Evolutionary conservation across 2,797 vertebrate species (phyloP), one percentile per base, ranked within the genome.

Genomic region (Tinamus major): DNA sequence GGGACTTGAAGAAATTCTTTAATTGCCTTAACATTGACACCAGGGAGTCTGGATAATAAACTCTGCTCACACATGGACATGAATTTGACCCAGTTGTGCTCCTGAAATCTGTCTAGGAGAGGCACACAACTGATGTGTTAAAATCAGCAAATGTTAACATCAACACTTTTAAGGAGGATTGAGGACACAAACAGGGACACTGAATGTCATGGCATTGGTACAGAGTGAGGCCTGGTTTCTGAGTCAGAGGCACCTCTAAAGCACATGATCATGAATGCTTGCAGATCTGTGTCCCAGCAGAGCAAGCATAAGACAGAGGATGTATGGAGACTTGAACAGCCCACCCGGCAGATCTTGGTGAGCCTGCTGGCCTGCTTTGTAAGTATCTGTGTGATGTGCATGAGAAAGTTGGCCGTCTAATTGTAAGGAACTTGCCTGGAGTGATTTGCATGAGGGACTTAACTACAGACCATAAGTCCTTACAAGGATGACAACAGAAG

Each of bases 131-230:
- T 56, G 42, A 33, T 87, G 69, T 75, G 61, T 70, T 85, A 87
- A 79, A 93, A 59, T 77, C 85, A 89, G 75, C 46, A 90, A 29
- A 69, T 79, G 81, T 11, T 92, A 55, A 91, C 85, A 72, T 46
- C 81, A 89, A 69, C 71, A 75, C 21, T 48, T 92, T 53, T 15
- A 41, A n/a, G 65, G 27, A 71, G 17, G 68, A 89, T 85, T 2
- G 72, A 85, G 90, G 79, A 61, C 0, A 1, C 81, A 59, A 79
- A 87, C 75, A 81, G 56, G 48, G 64, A 85, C 51, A 74, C 3
- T 42, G 78, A 77, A 70, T 64, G 79, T 80, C 79, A 87, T 0
- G 2, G 55, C 24, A 29, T 27, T 31, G 35, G 68, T 39, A 72
- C 56, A 42, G 26, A 61, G 48, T 85, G 87, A 77, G 82, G 89